Evolutionary conservation across 2,888 invertebrate genomes (phyloP), one percentile per base, ranked within the genome.

Genomic region (Mesochorus sp.): DNA sequence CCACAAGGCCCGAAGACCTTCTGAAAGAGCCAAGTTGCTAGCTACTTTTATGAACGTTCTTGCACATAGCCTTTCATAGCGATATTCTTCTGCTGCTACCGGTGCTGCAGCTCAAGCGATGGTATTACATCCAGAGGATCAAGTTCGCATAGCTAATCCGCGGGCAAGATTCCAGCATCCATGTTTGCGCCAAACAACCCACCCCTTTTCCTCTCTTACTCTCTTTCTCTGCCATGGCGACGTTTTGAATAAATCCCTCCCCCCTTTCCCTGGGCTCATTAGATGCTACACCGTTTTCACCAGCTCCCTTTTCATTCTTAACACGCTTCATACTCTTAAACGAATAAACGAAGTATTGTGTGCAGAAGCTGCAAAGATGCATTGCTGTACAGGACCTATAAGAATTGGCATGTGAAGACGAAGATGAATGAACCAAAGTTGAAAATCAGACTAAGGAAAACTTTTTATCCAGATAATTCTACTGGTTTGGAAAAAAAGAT

Each of bases 51-150:
- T 49, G 61, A 76, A 67, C 37, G 19, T 17, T 37, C 44, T 44
- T 31, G 57, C 10, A 49, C 57, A 19, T n/a, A 14, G 24, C 47
- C 70, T 55, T 61, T 76, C 47, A 31, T 44, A 55, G 21, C 4
- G 31, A 55, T 49, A 64, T 64, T 64, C 47, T 47, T 21, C 47
- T 47, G 39, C 39, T 39, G 39, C n/a, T 39, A 6, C 39, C 19
- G 19, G n/a, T 53, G 53, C 53, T 24, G 53, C 42, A 37, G 47
- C 47, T 19, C 12, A 47, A 49, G 49, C 64, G 39, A 31, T 68
- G 42, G 53, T 71, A 59, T 66, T 64, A 66, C 49, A 66, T 49
- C 53, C 37, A 55, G 47, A 51, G 71, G 76, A 61, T 67, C 71
- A 59, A 61, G 53, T 76, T 72, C 47, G 59, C 51, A 28, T 34